phyloP scores from a whole-genome alignment of 2,113 vertebrate genomes.

The Alosa alosa region DNA sequence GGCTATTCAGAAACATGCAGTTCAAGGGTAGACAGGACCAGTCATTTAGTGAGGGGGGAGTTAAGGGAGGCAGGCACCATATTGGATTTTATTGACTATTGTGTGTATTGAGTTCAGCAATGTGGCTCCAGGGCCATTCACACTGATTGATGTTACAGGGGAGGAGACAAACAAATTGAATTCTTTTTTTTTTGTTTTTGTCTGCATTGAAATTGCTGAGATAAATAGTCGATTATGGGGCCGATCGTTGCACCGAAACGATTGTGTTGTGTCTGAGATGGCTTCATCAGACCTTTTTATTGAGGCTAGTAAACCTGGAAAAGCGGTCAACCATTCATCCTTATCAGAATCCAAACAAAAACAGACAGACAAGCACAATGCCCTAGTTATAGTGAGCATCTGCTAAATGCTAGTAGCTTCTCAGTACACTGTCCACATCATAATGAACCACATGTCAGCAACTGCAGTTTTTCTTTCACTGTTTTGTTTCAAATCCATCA shows the following conservation, averaged over 20 bases:
- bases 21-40: slow-evolving; percentile 2
- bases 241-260: neutral
- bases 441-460: neutral
- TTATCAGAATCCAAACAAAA: neutral
- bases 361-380: neutral
- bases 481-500: neutral
- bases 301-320: neutral
- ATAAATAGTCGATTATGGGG: slow-evolving; percentile 3
- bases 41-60: neutral
- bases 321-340: neutral
- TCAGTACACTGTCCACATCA: neutral
- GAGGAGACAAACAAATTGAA: slow-evolving; percentile 18
- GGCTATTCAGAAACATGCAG: neutral
- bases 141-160: neutral
- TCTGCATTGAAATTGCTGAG: neutral
- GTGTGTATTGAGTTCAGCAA: slow-evolving; percentile 5
- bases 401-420: neutral
- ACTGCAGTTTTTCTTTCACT: neutral
- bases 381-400: neutral
- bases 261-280: neutral
- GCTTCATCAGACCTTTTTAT: slow-evolving; percentile 8
- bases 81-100: neutral
- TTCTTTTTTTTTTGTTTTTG: neutral
- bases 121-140: neutral
- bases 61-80: neutral